phyloP scores from a whole-genome alignment of 2,113 vertebrate species.

The Rhegmatorhina hoffmannsi region DNA sequence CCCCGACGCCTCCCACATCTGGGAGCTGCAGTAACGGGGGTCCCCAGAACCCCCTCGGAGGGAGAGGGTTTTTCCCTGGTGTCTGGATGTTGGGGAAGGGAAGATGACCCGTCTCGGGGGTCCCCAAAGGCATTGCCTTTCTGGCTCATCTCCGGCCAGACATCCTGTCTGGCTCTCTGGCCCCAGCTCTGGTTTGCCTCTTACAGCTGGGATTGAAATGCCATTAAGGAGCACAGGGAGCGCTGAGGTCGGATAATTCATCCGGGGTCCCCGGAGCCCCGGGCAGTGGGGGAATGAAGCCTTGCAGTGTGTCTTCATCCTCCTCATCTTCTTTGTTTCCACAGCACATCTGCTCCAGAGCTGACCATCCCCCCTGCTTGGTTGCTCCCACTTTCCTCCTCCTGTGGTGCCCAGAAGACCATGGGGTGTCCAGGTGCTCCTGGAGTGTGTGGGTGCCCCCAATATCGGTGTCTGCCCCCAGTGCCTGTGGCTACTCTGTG shows the following conservation, averaged over 20 bases:
- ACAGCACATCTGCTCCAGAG: background rate
- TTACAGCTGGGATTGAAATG: background rate
- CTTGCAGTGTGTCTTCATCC: background rate
- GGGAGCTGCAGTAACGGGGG: background rate
- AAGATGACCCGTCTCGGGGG: background rate
- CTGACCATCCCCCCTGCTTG: fast-evolving
- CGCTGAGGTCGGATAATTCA: background rate
- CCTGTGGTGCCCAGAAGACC: background rate
- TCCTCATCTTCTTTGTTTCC: background rate
- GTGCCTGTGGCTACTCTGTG: fast-evolving
- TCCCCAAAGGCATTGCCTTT: background rate
- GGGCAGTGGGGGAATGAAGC: background rate
- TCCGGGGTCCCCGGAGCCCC: background rate
- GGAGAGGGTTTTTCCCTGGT: background rate
- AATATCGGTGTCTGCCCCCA: background rate
- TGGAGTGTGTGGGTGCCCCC: background rate
- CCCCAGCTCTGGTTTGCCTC: background rate
- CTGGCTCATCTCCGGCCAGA: background rate
- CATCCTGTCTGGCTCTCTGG: background rate
- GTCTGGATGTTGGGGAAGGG: background rate
- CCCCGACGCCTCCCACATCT: fast-evolving
- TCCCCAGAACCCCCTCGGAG: fast-evolving
- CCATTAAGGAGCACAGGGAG: background rate
- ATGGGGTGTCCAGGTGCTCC: background rate
- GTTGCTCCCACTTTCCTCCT: background rate